Evolutionary conservation across 92 coral and sea anemone species (phyloP).

Genomic region (Desmophyllum pertusum): DNA sequence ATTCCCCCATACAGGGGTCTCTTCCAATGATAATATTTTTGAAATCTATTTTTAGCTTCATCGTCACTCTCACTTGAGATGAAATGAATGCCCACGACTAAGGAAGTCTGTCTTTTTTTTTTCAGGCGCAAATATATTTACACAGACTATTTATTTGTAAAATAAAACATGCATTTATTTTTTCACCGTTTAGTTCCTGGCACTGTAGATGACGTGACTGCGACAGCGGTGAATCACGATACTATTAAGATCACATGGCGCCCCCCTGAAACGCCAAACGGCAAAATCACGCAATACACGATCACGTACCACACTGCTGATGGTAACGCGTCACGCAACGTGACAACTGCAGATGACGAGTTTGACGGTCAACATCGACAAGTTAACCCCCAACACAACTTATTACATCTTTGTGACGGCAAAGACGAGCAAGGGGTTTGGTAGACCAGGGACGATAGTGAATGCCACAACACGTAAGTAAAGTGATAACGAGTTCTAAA

Average conservation of each 20-base stretch:
- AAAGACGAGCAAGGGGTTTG: constrained; percentile 81
- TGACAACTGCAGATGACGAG: constrained; percentile 38
- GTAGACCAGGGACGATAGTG: constrained; percentile 27
- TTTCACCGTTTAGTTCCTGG: constrained; percentile 71
- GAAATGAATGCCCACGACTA: no score
- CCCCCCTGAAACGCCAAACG: constrained; percentile 75
- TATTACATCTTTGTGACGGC: constrained; percentile 86
- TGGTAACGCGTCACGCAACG: constrained; percentile 29
- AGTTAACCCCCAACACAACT: constrained; percentile 80
- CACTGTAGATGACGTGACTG: constrained; percentile 47
- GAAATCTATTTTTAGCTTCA: no score
- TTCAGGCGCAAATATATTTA: neutral
- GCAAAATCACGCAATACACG: constrained; percentile 63
- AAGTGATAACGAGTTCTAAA: neutral
- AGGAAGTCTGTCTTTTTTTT: no score
- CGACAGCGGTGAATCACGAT: constrained; percentile 31
- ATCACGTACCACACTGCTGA: constrained; percentile 62
- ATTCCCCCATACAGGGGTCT: no score
- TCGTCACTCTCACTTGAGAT: no score
- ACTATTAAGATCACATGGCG: constrained; percentile 69
- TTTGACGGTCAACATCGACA: constrained; percentile 38
- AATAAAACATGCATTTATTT: no score
- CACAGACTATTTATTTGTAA: neutral
- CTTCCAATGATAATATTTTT: no score
- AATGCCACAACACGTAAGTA: constrained; percentile 29